Conservation (phyloP, 1,140 invertebrate species). For the Lycorma delicatula region DNA sequence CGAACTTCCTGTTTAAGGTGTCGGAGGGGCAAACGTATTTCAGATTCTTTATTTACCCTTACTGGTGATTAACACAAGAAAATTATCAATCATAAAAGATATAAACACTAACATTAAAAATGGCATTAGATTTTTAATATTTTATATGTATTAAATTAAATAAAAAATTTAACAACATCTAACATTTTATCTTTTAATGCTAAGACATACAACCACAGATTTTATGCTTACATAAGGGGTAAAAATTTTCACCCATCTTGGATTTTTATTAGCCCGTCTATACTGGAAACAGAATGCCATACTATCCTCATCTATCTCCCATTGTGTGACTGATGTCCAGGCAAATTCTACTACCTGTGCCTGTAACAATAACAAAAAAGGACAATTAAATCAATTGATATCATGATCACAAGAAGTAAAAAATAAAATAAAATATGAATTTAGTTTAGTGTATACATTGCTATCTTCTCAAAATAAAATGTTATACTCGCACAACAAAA, state of each 20-base stretch:
- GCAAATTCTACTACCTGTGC: conserved; percentile 73
- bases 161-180: conserved; percentile 3
- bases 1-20: too few relatives aligned
- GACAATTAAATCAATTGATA: too few relatives aligned
- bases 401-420: too few relatives aligned
- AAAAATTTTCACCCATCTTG: conserved; percentile 81
- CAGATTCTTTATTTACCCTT: too few relatives aligned
- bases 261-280: conserved; percentile 67
- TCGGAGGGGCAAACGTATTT: too few relatives aligned
- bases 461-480: too few relatives aligned
- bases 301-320: conserved; percentile 83
- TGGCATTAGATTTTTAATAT: background rate
- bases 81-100: too few relatives aligned
- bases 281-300: conserved; percentile 87
- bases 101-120: too few relatives aligned
- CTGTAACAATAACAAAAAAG: conserved; percentile 32
- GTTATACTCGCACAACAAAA: too few relatives aligned
- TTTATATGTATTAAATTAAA: background rate
- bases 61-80: too few relatives aligned
- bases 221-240: conserved; percentile 77
- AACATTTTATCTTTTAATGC: conserved; percentile 12
- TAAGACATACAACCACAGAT: conserved; percentile 3
- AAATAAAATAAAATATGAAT: too few relatives aligned
- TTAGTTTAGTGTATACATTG: too few relatives aligned
- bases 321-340: conserved; percentile 72